A percentile compares a stretch with the other conserved stretches of the same genome.
Evolutionary conservation across 2,113 vertebrate species (phyloP).

Genomic region (Hirundichthys speculiger): DNA sequence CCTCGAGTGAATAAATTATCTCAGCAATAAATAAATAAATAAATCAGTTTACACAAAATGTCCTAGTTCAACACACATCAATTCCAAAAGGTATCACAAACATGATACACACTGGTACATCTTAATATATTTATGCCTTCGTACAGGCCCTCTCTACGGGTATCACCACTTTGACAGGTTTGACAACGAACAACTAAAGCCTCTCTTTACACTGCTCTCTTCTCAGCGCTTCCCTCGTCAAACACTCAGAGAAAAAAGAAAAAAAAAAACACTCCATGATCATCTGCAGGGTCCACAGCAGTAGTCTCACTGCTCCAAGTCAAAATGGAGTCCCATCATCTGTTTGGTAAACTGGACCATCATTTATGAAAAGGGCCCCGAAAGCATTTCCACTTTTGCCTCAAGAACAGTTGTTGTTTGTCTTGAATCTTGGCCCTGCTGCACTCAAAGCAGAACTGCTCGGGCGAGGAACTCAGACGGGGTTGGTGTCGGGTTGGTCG

Average conservation of each 20-base stretch:
- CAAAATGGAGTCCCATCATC: conserved; percentile 48
- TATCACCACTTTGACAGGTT: conserved; percentile 73
- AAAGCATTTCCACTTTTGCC: conserved; percentile 22
- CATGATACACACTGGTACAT: conserved; percentile 72
- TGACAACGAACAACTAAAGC: conserved; percentile 69
- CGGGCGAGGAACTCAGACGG: conserved; percentile 63
- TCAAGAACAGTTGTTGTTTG: conserved; percentile 19
- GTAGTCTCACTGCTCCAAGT: conserved; percentile 35
- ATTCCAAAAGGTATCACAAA: conserved; percentile 72
- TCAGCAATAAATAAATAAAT: conserved; percentile 60
- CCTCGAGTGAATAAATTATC: conserved; percentile 57
- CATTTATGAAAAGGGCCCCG: conserved; percentile 29
- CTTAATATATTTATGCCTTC: conserved; percentile 69
- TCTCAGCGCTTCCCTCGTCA: conserved; percentile 26
- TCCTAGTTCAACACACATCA: conserved; percentile 66
- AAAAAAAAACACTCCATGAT: conserved; percentile 19
- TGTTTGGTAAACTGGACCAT: conserved; percentile 23
- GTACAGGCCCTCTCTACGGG: conserved; percentile 48
- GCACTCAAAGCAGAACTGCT: conserved; percentile 5
- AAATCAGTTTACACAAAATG: conserved; percentile 50
- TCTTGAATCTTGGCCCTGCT: background rate
- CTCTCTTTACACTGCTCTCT: conserved; percentile 8
- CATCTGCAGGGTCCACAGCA: conserved; percentile 34
- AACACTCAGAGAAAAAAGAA: conserved; percentile 11
- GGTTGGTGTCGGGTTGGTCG: conserved; percentile 65